phyloP scores from a whole-genome alignment of 2,888 invertebrate genomes.

The Acronicta leporina region DNA sequence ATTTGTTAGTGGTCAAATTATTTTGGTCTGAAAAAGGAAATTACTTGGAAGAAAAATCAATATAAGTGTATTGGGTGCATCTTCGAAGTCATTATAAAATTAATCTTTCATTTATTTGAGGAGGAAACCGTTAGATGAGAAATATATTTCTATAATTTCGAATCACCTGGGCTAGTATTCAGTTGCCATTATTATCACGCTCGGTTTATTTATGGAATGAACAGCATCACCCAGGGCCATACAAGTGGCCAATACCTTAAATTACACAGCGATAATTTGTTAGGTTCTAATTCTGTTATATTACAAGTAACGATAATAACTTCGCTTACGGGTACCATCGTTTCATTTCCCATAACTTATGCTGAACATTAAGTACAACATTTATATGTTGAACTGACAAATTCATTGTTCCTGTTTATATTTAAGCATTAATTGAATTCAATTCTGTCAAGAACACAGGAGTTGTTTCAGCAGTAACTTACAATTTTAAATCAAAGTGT shows the following conservation, averaged over 20 bases:
- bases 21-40: too few species aligned
- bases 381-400: constrained; percentile 30
- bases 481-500: too few species aligned
- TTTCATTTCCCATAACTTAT: constrained; percentile 42
- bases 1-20: background rate
- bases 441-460: background rate
- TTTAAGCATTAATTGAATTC: constrained; percentile 11
- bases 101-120: too few species aligned
- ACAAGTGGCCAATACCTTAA: constrained; percentile 36
- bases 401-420: constrained; percentile 19
- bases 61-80: too few species aligned
- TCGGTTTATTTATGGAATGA: constrained; percentile 32
- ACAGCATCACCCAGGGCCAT: constrained; percentile 13
- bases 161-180: too few species aligned
- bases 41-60: too few species aligned
- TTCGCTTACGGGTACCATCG: constrained; percentile 42
- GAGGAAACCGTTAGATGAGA: too few species aligned
- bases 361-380: constrained; percentile 30
- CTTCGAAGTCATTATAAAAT: too few species aligned
- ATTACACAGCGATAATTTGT: constrained; percentile 37
- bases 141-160: too few species aligned
- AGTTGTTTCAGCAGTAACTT: background rate
- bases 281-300: constrained; percentile 30
- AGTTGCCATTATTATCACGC: constrained; percentile 26
- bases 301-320: constrained; percentile 42